A percentile compares a stretch with the other conserved stretches of the same genome.
These are phyloP conservation scores for Amblyteles armatorius DNA, from an alignment of 2,888 invertebrate species.

Conservation along the genomic window DNA sequence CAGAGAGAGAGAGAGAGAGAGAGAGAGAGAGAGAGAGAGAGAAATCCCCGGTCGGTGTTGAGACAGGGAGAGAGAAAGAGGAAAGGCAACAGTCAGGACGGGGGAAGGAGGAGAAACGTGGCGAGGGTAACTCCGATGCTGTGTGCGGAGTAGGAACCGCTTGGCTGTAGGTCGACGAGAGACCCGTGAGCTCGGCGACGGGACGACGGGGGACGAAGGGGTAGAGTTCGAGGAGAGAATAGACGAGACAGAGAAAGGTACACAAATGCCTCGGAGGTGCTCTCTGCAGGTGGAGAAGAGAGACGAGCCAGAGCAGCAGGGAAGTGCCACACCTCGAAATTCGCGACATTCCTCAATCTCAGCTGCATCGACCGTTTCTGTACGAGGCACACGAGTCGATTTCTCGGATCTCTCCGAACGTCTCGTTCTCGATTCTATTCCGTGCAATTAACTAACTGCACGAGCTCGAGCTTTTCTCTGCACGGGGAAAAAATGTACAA, in stretches of 20 bases:
- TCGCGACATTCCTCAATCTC: conserved; percentile 78
- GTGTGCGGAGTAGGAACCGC: conserved; percentile 9
- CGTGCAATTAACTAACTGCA: not conserved
- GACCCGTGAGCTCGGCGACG: conserved; percentile 16
- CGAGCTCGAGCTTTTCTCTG: not conserved
- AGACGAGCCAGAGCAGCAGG: conserved; percentile 47
- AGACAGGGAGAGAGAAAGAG: not conserved
- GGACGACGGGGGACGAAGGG: not conserved
- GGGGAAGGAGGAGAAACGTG: conserved; percentile 13
- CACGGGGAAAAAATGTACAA: too few species aligned
- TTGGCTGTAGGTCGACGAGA: conserved; percentile 45
- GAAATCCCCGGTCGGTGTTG: not conserved
- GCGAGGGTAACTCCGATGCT: conserved; percentile 17
- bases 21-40: conserved; percentile 15
- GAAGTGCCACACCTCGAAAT: conserved; percentile 81
- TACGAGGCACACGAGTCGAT: conserved; percentile 5
- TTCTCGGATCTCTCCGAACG: not conserved
- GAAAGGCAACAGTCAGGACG: conserved; percentile 23
- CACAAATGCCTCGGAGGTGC: not conserved
- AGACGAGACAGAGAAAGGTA: conserved; percentile 16
- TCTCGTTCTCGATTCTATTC: conserved; percentile 57
- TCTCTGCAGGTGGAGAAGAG: conserved; percentile 62
- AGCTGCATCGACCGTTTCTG: conserved; percentile 44
- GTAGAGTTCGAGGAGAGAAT: conserved; percentile 12
- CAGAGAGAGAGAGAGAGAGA: conserved; percentile 16